Base-by-base conservation (phyloP, 2,797 vertebrate species). In the Scleropages formosus region DNA sequence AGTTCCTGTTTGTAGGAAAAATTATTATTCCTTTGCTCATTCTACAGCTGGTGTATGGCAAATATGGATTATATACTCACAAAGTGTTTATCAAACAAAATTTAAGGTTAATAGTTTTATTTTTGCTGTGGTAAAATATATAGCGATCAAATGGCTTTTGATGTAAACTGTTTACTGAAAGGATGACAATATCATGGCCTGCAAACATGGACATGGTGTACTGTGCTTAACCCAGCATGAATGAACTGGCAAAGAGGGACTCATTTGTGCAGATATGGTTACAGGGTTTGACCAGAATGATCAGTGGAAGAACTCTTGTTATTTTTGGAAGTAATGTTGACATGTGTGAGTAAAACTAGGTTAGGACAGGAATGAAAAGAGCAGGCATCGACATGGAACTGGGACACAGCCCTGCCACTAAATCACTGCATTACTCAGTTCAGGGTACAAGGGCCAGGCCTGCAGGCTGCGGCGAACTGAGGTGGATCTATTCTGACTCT, bases 271-370 rank as follows among this genome's bases (percentile, higher is more conserved):
- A 70, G 22, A 39, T 39, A 26, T 9, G 26, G 31, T 65, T 16
- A 65, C 26, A 31, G 63, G 31, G 9, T 27, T 44, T 16, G 26
- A 31, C 47, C 22, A 24, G 49, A 73, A 49, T 64, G 73, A 56
- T 71, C 53, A 27, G 53, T 31, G 53, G 69, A 59, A 27, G 51
- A 53, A 31, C 69, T 71, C 2, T 31, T 39, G 18, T 66, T 85
- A 84, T 85, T 87, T 85, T 79, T 82, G 68, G 79, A 80, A 73
- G 72, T 78, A 68, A 73, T 82, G 78, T 86, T 83, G 81, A 81
- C 72, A 79, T 83, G 63, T 68, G 22, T 79, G 76, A 71, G 27
- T 59, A 53, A 44, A 74, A 60, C 66, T 80, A 58, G 82, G 80
- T 4, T 58, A 77, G 47, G 63, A 76, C 78, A 78, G 78, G 44